Percentiles rank a stretch among this genome's conserved stretches.
Conservation (phyloP, 2,113 vertebrate species). For the Sclerurus mexicanus region DNA sequence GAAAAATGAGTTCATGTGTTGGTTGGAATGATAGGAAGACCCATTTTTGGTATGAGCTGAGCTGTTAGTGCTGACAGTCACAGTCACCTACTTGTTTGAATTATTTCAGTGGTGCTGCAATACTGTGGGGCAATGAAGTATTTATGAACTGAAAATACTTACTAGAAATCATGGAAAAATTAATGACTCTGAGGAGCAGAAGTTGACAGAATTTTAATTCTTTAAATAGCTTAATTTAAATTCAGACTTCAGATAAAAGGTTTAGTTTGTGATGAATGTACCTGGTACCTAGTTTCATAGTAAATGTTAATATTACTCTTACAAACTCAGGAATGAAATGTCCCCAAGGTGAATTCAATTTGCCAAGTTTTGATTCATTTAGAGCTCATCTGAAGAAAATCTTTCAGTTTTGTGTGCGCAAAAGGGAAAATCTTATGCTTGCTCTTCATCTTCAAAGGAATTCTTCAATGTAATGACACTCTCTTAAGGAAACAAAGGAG, state of each 20-base stretch:
- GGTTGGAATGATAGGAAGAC: neutral
- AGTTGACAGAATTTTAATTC: neutral
- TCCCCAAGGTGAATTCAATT: slow-evolving; percentile 40
- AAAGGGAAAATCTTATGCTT: slow-evolving; percentile 1
- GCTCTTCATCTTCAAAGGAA: neutral
- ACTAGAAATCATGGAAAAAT: neutral
- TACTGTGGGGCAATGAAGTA: neutral
- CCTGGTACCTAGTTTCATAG: neutral
- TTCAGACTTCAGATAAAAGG: slow-evolving; percentile 27
- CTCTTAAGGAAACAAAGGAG: neutral
- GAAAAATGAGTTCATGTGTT: neutral
- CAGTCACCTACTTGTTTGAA: neutral
- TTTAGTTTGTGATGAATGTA: neutral
- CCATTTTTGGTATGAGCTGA: neutral
- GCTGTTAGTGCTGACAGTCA: neutral
- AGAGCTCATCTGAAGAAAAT: neutral
- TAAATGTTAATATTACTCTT: slow-evolving; percentile 27
- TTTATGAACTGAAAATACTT: neutral
- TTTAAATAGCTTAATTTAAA: slow-evolving; percentile 23
- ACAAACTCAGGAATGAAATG: neutral
- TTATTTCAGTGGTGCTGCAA: neutral
- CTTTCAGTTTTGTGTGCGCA: slow-evolving; percentile 7
- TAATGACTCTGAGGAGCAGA: neutral
- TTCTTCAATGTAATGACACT: neutral
- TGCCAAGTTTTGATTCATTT: slow-evolving; percentile 33